These are phyloP conservation scores for Silurus lanzhouensis DNA, from an alignment of 2,797 vertebrate species.

Conservation along the genomic window DNA sequence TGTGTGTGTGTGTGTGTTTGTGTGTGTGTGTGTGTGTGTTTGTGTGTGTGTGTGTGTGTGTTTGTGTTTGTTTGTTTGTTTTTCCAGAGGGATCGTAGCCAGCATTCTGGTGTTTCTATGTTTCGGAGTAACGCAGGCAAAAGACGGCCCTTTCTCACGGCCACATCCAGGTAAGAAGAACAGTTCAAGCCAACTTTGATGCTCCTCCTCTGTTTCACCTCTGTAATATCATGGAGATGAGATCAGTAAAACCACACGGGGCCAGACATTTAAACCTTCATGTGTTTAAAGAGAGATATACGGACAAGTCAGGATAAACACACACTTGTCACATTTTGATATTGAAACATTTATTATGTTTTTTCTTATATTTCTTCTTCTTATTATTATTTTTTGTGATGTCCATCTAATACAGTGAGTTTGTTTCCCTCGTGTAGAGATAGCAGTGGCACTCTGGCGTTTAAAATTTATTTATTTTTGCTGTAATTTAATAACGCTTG, in stretches of 20 bases:
- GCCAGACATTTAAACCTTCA: neutral
- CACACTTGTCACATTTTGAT: no score
- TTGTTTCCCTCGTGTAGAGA: neutral
- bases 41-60: conserved; percentile 39
- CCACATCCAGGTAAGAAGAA: conserved; percentile 92
- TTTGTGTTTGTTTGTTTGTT: neutral
- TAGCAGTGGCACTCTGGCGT: neutral
- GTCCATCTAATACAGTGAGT: neutral
- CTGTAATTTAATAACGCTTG: neutral
- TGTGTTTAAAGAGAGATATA: neutral
- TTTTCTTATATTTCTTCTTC: no score
- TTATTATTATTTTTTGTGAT: no score
- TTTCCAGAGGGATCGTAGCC: conserved; percentile 91
- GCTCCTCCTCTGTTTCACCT: neutral
- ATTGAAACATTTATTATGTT: no score
- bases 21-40: neutral
- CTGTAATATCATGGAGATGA: neutral
- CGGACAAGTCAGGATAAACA: no score
- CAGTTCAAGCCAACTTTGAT: neutral
- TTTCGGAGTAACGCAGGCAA: conserved; percentile 98
- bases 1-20: conserved; percentile 33
- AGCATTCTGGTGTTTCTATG: conserved; percentile 98
- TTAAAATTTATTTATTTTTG: neutral
- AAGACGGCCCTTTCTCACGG: conserved; percentile 97
- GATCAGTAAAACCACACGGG: neutral